Evolutionary conservation across 35 echinoderm and acorn worm species (phyloP).

Genomic region (Hemicentrotus pulcherrimus): DNA sequence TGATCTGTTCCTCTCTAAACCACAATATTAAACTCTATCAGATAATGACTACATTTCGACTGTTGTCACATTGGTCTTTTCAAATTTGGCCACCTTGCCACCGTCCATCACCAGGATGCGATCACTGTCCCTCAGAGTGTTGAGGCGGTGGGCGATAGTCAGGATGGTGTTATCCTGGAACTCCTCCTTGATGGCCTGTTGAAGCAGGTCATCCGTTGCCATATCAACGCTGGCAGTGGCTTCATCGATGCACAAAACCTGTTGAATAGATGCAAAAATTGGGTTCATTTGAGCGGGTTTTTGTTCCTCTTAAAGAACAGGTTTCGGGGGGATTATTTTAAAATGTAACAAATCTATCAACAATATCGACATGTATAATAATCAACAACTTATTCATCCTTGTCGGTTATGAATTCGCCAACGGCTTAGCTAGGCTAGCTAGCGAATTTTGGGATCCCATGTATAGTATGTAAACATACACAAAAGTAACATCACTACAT

Average conservation of each 20-base stretch:
- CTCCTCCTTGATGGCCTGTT: conserved; percentile 82
- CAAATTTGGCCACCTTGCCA: conserved; percentile 80
- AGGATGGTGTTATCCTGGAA: conserved; percentile 81
- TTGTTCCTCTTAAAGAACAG: no score
- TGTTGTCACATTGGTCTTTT: neutral
- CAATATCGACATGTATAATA: no score
- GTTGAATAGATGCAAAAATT: neutral
- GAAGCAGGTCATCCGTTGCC: conserved; percentile 83
- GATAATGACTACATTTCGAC: neutral
- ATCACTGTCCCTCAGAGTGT: conserved; percentile 89
- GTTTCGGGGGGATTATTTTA: no score
- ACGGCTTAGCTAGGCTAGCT: no score
- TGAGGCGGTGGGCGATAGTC: conserved; percentile 91
- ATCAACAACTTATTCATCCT: no score
- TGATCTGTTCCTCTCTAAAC: no score
- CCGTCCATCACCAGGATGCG: conserved; percentile 83
- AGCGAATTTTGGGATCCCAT: no score
- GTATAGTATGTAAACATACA: no score
- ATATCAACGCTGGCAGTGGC: conserved; percentile 96
- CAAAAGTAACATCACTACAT: no score
- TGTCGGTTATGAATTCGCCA: no score
- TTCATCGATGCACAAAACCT: conserved; percentile 97
- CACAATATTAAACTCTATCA: neutral
- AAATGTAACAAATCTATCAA: no score
- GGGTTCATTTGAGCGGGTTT: no score